Evolutionary conservation across 1,140 invertebrate species (phyloP).

Genomic region (Cheumatopsyche charites): DNA sequence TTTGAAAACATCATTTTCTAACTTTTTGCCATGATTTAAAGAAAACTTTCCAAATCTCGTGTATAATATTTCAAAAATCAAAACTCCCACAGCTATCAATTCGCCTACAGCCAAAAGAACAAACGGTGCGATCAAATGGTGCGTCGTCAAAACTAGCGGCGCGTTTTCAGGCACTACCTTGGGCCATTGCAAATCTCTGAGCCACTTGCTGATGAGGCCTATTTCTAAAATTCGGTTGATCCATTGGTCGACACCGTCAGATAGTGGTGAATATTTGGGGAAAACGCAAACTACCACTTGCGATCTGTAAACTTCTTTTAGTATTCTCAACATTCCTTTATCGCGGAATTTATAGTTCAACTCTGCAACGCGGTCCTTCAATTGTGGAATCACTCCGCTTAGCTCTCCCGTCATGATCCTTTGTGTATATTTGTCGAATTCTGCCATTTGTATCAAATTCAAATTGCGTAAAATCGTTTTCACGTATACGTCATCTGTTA

Average conservation of each 20-base stretch:
- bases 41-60: not conserved
- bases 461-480: slow-evolving; percentile 34
- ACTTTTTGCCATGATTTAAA: not conserved
- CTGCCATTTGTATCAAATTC: slow-evolving; percentile 20
- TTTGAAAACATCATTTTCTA: not conserved
- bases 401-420: slow-evolving; percentile 35
- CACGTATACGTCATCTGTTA: slow-evolving; percentile 32
- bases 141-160: slow-evolving; percentile 34
- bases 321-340: slow-evolving; percentile 30
- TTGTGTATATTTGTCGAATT: slow-evolving; percentile 33
- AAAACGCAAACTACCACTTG: slow-evolving; percentile 41
- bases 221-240: slow-evolving; percentile 41
- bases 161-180: slow-evolving; percentile 7
- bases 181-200: slow-evolving; percentile 26
- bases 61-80: slow-evolving; percentile 36
- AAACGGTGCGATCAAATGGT: slow-evolving; percentile 40
- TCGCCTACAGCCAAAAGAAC: slow-evolving; percentile 36
- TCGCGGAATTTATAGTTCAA: slow-evolving; percentile 37
- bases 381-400: slow-evolving; percentile 31
- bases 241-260: slow-evolving; percentile 35
- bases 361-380: slow-evolving; percentile 37
- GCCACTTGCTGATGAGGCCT: slow-evolving; percentile 43
- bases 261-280: slow-evolving; percentile 34
- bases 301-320: slow-evolving; percentile 39
- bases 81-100: slow-evolving; percentile 30